Conservation (phyloP, 2,113 vertebrate species). For the Rhinolophus sinicus region DNA sequence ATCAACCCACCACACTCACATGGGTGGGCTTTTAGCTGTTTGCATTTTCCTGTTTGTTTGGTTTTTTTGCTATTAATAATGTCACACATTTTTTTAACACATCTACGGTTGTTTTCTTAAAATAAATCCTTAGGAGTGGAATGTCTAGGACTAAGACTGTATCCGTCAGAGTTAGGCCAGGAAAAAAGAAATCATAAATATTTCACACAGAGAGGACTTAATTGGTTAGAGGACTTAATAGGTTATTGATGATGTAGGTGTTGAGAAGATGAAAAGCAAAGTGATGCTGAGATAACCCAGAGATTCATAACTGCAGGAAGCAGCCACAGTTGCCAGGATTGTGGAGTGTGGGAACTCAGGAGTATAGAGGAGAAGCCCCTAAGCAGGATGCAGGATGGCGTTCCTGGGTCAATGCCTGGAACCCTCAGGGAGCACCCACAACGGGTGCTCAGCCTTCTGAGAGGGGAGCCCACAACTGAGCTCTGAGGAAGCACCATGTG, state of each 20-base stretch:
- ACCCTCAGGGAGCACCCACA: neutral
- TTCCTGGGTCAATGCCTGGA: neutral
- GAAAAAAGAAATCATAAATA: neutral
- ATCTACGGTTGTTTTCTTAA: neutral
- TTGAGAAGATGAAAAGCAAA: neutral
- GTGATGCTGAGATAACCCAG: neutral
- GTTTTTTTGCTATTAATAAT: neutral
- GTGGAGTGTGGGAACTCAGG: too few species aligned
- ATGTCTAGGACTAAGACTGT: neutral
- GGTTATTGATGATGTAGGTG: neutral
- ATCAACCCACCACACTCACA: neutral
- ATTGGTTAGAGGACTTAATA: neutral
- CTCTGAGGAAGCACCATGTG: too few species aligned
- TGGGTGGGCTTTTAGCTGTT: neutral
- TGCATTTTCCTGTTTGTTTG: too few species aligned
- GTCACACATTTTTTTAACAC: neutral
- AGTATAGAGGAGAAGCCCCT: too few species aligned
- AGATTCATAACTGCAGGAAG: neutral
- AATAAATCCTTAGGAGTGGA: neutral
- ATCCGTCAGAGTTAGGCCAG: neutral
- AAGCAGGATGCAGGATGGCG: neutral
- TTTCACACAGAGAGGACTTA: neutral
- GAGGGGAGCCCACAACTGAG: rapidly evolving
- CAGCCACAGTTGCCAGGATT: neutral
- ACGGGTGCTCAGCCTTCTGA: neutral